Percentiles rank a stretch among this genome's conserved stretches.
Evolutionary conservation across 1,140 invertebrate species (phyloP).

Genomic region (Drosophila sucinea): DNA sequence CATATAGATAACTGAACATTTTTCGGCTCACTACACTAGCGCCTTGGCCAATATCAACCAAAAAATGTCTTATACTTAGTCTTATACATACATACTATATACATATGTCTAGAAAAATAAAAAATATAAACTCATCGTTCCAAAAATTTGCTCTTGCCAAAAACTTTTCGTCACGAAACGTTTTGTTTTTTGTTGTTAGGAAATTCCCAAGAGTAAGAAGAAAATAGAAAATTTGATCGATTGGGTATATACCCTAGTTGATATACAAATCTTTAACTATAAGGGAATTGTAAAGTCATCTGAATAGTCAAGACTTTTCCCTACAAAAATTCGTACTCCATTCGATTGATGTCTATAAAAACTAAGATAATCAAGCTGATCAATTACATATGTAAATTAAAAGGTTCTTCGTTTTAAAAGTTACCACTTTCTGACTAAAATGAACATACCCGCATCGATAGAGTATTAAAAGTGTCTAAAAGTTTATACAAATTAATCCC

Average conservation of each 20-base stretch:
- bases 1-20: conserved; percentile 1
- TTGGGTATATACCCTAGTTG: neutral
- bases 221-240: neutral
- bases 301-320: too few species aligned
- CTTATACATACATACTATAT: neutral
- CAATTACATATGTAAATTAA: too few species aligned
- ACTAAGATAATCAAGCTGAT: too few species aligned
- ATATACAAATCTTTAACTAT: too few species aligned
- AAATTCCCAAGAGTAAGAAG: neutral
- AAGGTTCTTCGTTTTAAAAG: too few species aligned
- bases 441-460: too few species aligned
- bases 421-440: too few species aligned
- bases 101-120: neutral
- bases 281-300: too few species aligned
- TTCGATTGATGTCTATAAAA: too few species aligned
- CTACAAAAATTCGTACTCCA: too few species aligned
- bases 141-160: neutral
- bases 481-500: too few species aligned
- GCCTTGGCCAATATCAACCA: neutral
- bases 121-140: neutral
- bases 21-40: neutral
- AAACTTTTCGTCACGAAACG: neutral
- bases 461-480: too few species aligned
- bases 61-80: conserved; percentile 1
- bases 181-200: neutral